phyloP scores from a whole-genome alignment of 2,113 vertebrate species.

The Scytalopus superciliaris region DNA sequence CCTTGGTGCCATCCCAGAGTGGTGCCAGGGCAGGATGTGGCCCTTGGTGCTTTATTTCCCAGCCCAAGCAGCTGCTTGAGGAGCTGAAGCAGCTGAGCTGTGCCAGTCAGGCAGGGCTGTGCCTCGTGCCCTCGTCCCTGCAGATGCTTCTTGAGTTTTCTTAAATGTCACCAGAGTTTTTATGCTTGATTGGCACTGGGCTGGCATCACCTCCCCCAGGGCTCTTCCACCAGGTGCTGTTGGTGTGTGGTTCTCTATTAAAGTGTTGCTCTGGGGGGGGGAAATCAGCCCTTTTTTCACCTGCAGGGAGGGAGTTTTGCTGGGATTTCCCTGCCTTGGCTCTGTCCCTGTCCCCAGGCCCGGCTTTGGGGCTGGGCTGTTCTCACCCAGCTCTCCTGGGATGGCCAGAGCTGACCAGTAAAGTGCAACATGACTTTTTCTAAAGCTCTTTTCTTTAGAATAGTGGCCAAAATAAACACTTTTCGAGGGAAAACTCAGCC shows the following conservation, averaged over 20 bases:
- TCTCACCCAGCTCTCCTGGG: not conserved
- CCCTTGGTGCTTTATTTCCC: too few relatives aligned
- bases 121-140: too few relatives aligned
- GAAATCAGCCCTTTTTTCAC: not conserved
- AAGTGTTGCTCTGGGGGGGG: not conserved
- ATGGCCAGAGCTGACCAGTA: not conserved
- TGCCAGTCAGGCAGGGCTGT: too few relatives aligned
- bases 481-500: not conserved
- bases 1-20: too few relatives aligned
- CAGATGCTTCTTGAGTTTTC: constrained; percentile 79
- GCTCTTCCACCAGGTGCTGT: not conserved
- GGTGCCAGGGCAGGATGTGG: too few relatives aligned
- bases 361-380: not conserved
- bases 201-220: not conserved
- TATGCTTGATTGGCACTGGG: constrained; percentile 59
- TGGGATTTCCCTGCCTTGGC: not conserved
- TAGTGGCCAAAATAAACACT: not conserved
- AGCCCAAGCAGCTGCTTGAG: constrained; percentile 70
- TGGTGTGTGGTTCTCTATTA: not conserved
- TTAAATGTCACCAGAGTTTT: constrained; percentile 80
- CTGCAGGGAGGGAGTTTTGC: not conserved
- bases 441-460: not conserved
- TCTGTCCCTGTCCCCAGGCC: accelerated
- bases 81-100: constrained; percentile 82
- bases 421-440: not conserved